Percentiles rank a stretch among this genome's conserved stretches.
Evolutionary conservation across 2,113 vertebrate species (phyloP).

Genomic region (Nanorana parkeri): DNA sequence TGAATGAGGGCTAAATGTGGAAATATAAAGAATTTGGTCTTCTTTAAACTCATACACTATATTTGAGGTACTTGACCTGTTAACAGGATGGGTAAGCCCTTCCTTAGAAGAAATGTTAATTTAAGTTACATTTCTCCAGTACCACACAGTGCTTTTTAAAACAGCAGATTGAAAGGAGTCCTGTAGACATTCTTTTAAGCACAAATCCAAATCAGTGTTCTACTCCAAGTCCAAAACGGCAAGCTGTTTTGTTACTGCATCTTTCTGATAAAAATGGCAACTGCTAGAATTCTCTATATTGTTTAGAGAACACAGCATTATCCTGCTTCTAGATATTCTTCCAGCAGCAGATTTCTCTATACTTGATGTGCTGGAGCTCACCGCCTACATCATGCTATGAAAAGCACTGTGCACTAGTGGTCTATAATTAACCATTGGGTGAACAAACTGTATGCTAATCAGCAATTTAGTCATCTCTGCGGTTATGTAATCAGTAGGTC

Average conservation of each 20-base stretch:
- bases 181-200: background rate
- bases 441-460: conserved; percentile 47
- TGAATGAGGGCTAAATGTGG: no score
- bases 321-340: conserved; percentile 52
- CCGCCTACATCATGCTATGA: conserved; percentile 11
- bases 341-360: conserved; percentile 51
- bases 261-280: no score
- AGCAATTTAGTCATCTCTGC: conserved; percentile 22
- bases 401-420: conserved; percentile 55
- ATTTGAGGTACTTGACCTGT: no score
- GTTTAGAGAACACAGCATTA: conserved; percentile 12
- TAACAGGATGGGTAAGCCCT: no score
- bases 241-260: no score
- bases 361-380: conserved; percentile 42
- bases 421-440: conserved; percentile 61
- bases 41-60: no score
- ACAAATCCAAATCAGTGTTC: no score
- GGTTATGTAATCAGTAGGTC: conserved; percentile 37
- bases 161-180: background rate
- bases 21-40: no score
- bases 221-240: no score
- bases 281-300: conserved; percentile 2
- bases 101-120: no score
- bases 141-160: no score
- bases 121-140: no score